A percentile compares a stretch with the other conserved stretches of the same genome.
phyloP scores from a whole-genome alignment of 2,888 invertebrate genomes.

The Lymantria monacha region DNA sequence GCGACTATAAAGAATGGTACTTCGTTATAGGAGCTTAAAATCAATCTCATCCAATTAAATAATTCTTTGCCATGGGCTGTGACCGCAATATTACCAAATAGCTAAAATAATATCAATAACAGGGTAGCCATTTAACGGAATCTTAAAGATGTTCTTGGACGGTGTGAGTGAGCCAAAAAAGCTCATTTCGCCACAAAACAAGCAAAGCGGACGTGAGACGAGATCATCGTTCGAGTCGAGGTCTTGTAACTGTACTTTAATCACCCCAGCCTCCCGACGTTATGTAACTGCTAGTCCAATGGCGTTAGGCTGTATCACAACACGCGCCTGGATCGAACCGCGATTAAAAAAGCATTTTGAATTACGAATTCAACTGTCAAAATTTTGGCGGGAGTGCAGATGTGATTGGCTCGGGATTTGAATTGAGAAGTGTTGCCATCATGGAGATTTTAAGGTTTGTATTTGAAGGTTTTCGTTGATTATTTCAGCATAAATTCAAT shows the following conservation, averaged over 20 bases:
- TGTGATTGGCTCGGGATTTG: slow-evolving; percentile 9
- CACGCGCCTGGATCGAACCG: slow-evolving; percentile 52
- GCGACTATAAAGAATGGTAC: too few relatives aligned
- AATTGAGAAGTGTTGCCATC: slow-evolving; percentile 14
- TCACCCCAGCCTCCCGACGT: slow-evolving; percentile 65
- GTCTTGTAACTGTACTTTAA: slow-evolving; percentile 79
- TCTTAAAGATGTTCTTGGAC: slow-evolving; percentile 30
- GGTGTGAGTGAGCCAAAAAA: slow-evolving; percentile 63
- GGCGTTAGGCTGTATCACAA: slow-evolving; percentile 56
- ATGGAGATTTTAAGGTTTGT: slow-evolving; percentile 38
- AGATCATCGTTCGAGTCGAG: slow-evolving; percentile 77
- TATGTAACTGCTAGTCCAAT: slow-evolving; percentile 76
- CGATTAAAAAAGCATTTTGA: slow-evolving; percentile 25
- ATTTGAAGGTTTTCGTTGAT: not conserved
- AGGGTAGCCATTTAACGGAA: slow-evolving; percentile 30
- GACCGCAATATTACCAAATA: not conserved
- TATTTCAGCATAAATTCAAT: not conserved
- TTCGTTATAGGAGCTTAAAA: too few relatives aligned
- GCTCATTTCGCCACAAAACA: slow-evolving; percentile 76
- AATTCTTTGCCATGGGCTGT: too few relatives aligned
- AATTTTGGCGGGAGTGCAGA: slow-evolving; percentile 29
- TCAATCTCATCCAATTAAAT: too few relatives aligned
- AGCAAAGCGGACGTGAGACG: slow-evolving; percentile 54
- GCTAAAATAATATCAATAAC: slow-evolving; percentile 16
- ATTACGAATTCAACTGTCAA: slow-evolving; percentile 27